Evolutionary conservation across 1,140 invertebrate genomes (phyloP).

Genomic region (Geopemphigus sp.): DNA sequence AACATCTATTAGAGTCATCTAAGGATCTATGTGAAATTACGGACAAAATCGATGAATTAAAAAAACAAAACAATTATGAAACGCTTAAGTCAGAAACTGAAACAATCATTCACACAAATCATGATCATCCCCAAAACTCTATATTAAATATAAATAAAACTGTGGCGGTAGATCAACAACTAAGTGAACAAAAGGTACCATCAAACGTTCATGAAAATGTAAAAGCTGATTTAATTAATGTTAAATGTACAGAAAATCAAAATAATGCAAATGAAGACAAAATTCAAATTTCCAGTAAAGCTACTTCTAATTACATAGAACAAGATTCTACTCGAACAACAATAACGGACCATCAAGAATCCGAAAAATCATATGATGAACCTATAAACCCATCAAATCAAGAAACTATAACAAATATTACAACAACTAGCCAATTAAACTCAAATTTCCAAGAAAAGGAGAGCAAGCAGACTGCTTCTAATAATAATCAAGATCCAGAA

Average conservation of each 20-base stretch:
- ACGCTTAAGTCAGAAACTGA: background rate
- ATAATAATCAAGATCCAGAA: no score
- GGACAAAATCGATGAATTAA: slow-evolving; percentile 28
- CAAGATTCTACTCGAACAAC: no score
- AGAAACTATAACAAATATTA: background rate
- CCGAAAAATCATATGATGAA: no score
- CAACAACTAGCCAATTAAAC: background rate
- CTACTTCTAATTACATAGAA: no score
- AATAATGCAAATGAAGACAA: no score
- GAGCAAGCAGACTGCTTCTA: no score
- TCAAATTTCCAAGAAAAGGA: background rate
- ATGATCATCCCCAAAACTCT: background rate
- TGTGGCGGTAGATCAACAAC: no score
- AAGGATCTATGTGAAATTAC: slow-evolving; percentile 37
- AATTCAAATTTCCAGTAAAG: no score
- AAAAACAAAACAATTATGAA: slow-evolving; percentile 27
- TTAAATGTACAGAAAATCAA: no score
- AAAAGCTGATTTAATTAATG: background rate
- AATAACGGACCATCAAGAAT: no score
- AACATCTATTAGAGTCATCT: slow-evolving; percentile 32
- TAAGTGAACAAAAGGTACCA: no score
- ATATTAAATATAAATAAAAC: background rate
- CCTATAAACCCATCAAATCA: no score
- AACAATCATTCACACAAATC: background rate
- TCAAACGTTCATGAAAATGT: background rate